Percentiles rank a stretch among this genome's conserved stretches.
These are phyloP conservation scores for Erpobdella octoculata DNA, from an alignment of 2,888 invertebrate species.

Conservation along the genomic window DNA sequence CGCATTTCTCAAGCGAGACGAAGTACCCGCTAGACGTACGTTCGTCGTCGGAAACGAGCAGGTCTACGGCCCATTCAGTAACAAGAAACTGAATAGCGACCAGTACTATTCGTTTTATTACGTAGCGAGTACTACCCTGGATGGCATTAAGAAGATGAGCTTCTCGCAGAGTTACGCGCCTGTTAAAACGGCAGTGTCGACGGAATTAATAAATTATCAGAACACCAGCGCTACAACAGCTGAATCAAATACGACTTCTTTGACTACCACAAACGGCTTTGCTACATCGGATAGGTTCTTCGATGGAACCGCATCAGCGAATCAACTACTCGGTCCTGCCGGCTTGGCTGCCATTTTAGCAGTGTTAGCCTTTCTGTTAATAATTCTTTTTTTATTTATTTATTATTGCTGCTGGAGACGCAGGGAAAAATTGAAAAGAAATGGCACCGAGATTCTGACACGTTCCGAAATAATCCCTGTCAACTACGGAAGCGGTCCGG, in stretches of 20 bases:
- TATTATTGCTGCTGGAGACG: slow-evolving; percentile 39
- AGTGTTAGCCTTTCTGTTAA: not conserved
- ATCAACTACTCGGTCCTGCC: not conserved
- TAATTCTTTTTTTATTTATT: slow-evolving; percentile 36
- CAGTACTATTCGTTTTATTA: slow-evolving; percentile 62
- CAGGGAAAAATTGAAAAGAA: slow-evolving; percentile 26
- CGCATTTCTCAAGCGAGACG: slow-evolving; percentile 59
- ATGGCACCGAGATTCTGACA: slow-evolving; percentile 30
- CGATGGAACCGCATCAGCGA: not conserved
- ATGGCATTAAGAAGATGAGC: slow-evolving; percentile 59
- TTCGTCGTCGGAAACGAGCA: slow-evolving; percentile 72
- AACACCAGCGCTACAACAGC: no score
- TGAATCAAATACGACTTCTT: no score
- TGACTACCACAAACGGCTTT: not conserved
- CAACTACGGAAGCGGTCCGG: no score
- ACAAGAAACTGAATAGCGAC: slow-evolving; percentile 64
- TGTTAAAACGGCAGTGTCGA: no score
- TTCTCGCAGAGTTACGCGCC: slow-evolving; percentile 34
- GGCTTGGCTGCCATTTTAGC: not conserved
- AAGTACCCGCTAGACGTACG: slow-evolving; percentile 53
- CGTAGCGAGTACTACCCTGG: slow-evolving; percentile 65
- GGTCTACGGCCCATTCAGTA: slow-evolving; percentile 67
- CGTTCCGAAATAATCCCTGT: no score
- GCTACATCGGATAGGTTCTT: not conserved
- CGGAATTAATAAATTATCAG: no score